These are phyloP conservation scores for Conomelus anceps DNA, from an alignment of 2,888 invertebrate species.

Conservation along the genomic window DNA sequence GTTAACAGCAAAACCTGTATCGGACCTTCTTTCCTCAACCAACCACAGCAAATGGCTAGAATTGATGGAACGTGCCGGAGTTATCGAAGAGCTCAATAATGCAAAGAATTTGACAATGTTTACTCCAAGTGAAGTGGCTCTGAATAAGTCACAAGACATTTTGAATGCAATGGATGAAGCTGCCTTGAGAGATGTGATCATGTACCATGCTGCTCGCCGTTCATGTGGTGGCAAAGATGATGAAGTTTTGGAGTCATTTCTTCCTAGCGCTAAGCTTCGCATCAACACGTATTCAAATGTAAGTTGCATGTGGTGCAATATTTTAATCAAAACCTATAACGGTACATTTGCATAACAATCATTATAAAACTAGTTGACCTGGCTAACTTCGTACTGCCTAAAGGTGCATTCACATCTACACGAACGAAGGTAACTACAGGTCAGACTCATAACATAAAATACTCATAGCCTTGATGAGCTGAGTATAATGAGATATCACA, in stretches of 20 bases:
- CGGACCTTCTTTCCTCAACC: conserved; percentile 49
- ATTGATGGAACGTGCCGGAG: conserved; percentile 42
- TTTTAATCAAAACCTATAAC: not conserved
- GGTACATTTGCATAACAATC: not conserved
- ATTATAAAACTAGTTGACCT: not conserved
- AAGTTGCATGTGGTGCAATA: no score
- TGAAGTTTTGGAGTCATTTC: conserved; percentile 46
- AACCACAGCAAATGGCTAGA: conserved; percentile 55
- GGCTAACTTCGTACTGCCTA: no score
- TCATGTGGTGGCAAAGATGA: conserved; percentile 52
- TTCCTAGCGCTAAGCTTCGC: conserved; percentile 47
- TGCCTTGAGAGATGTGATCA: conserved; percentile 52
- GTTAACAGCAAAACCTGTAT: conserved; percentile 41
- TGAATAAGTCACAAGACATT: conserved; percentile 22
- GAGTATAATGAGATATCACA: no score
- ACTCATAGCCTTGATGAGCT: no score
- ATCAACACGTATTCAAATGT: conserved; percentile 56
- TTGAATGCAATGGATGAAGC: conserved; percentile 42
- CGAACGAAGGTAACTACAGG: no score
- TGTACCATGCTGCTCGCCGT: conserved; percentile 55
- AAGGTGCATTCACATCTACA: no score
- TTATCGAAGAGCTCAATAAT: conserved; percentile 41
- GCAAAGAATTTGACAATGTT: conserved; percentile 46
- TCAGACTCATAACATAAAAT: no score
- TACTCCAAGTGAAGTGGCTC: conserved; percentile 43